Conservation (phyloP, 2,113 vertebrate genomes). For the Hippocampus abdominalis region DNA sequence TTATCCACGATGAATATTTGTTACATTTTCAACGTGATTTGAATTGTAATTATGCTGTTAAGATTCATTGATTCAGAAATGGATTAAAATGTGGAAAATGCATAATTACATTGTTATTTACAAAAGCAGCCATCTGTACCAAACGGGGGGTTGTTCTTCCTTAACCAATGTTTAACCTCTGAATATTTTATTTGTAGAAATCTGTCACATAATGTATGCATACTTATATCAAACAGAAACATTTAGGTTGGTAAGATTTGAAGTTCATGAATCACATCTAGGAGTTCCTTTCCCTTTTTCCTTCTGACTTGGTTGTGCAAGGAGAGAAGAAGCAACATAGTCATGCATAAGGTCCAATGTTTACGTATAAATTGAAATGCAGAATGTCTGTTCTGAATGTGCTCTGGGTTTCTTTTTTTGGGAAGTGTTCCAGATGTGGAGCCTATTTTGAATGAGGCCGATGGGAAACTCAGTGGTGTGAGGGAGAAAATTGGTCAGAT, state of each 20-base stretch:
- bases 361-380: background rate
- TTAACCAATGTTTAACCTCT: too few species aligned
- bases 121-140: too few species aligned
- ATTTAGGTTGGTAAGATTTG: background rate
- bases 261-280: too few species aligned
- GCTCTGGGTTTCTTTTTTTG: constrained; percentile 1
- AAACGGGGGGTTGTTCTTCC: too few species aligned
- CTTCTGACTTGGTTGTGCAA: background rate
- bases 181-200: too few species aligned
- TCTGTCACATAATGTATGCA: too few species aligned
- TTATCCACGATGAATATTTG: background rate
- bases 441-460: constrained; percentile 85
- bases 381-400: background rate
- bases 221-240: too few species aligned
- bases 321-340: background rate
- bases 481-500: constrained; percentile 87
- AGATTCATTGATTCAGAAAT: too few species aligned
- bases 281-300: background rate
- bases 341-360: background rate
- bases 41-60: background rate
- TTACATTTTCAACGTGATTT: background rate
- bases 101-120: too few species aligned
- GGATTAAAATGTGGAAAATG: too few species aligned
- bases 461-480: constrained; percentile 83
- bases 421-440: constrained; percentile 82